A percentile compares a stretch with the other conserved stretches of the same genome.
Conservation (phyloP, 2,113 vertebrate genomes). For the Natator depressus region DNA sequence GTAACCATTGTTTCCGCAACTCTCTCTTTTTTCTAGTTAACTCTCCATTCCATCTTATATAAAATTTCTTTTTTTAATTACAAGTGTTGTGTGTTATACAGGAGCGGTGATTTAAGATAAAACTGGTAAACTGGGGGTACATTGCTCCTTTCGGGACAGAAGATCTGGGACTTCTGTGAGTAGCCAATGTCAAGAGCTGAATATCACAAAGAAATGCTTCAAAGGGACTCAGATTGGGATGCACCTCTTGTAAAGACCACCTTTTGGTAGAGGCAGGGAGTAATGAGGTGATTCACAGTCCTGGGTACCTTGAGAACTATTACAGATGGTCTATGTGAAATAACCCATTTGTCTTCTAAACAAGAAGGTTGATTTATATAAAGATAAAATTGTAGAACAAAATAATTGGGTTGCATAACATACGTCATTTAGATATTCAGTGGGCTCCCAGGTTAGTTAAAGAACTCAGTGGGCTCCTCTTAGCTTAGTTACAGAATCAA, state of each 20-base stretch:
- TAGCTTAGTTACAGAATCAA: not conserved
- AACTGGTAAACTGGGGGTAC: not conserved
- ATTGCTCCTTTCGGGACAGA: not conserved
- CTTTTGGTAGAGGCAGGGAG: too few relatives aligned
- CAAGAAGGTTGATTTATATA: too few relatives aligned
- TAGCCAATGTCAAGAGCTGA: not conserved
- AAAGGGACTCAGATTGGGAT: not conserved
- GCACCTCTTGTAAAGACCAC: not conserved
- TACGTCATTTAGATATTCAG: not conserved
- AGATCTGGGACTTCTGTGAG: not conserved
- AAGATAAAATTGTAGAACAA: not conserved
- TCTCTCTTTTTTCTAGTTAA: not conserved
- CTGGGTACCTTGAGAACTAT: too few relatives aligned
- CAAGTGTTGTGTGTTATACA: not conserved
- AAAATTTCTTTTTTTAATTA: too few relatives aligned
- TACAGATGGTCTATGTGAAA: too few relatives aligned
- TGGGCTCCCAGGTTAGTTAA: not conserved
- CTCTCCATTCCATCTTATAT: too few relatives aligned
- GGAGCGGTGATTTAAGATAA: not conserved
- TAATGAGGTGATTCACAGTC: too few relatives aligned
- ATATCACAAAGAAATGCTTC: not conserved
- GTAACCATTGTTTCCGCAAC: not conserved
- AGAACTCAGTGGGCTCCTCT: not conserved
- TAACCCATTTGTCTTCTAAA: too few relatives aligned
- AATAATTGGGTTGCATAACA: not conserved